Evolutionary conservation across 2,888 invertebrate genomes (phyloP).

Genomic region (Himalopsyche japonica): DNA sequence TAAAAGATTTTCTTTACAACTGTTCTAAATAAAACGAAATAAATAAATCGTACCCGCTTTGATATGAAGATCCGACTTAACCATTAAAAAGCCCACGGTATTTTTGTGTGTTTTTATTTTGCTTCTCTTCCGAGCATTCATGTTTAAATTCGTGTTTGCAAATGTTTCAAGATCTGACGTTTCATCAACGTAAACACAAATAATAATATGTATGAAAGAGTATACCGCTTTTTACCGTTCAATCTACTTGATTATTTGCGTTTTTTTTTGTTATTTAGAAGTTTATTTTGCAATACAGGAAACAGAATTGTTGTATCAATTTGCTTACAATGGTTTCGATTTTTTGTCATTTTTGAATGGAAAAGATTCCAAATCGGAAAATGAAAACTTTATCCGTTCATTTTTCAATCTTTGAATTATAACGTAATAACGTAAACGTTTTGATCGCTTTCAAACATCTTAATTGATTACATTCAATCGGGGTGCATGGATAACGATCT

Average conservation of each 20-base stretch:
- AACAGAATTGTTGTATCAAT: too few relatives aligned
- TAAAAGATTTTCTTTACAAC: not conserved
- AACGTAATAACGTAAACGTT: too few relatives aligned
- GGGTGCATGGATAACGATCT: too few relatives aligned
- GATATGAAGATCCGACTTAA: slow-evolving; percentile 24
- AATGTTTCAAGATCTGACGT: not conserved
- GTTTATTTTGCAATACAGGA: too few relatives aligned
- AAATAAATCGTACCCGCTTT: slow-evolving; percentile 20
- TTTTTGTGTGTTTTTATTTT: slow-evolving; percentile 1
- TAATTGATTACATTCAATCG: too few relatives aligned
- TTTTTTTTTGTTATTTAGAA: not conserved
- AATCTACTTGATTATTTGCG: not conserved
- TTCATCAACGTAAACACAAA: not conserved
- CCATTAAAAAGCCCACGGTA: slow-evolving; percentile 7
- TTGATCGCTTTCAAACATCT: too few relatives aligned
- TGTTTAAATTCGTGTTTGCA: not conserved
- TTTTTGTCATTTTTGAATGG: too few relatives aligned
- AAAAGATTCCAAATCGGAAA: too few relatives aligned
- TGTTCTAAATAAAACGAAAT: slow-evolving; percentile 5
- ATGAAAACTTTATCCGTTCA: too few relatives aligned
- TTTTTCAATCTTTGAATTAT: too few relatives aligned
- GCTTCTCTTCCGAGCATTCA: not conserved
- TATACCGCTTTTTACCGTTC: not conserved
- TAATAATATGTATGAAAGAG: not conserved
- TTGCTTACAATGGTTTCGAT: too few relatives aligned